Evolutionary conservation across 1,140 invertebrate genomes (phyloP).

Genomic region (Bactericera cockerelli): DNA sequence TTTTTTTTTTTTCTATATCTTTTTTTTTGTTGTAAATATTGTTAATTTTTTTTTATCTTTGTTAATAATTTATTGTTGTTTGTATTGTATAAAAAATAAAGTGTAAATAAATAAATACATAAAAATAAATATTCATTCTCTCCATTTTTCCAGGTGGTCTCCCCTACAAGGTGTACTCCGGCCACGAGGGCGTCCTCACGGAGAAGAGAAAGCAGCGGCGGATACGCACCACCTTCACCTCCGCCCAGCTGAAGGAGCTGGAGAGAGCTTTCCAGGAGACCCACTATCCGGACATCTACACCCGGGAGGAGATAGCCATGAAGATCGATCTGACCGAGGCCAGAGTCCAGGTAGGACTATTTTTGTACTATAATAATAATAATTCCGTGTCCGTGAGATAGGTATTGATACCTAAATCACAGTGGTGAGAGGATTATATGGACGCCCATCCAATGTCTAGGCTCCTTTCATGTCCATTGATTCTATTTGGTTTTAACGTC

Average conservation of each 20-base stretch:
- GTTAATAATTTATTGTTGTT: too few relatives aligned
- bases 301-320: slow-evolving; percentile 95
- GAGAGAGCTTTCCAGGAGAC: slow-evolving; percentile 94
- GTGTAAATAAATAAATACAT: too few relatives aligned
- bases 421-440: not conserved
- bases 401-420: too few relatives aligned
- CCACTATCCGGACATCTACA: slow-evolving; percentile 98
- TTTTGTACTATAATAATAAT: not conserved
- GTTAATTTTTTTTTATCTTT: too few relatives aligned
- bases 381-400: too few relatives aligned
- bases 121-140: not conserved
- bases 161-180: slow-evolving; percentile 77
- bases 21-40: too few relatives aligned
- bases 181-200: slow-evolving; percentile 61
- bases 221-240: slow-evolving; percentile 93
- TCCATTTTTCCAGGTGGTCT: slow-evolving; percentile 43
- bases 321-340: slow-evolving; percentile 97
- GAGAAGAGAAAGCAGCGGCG: slow-evolving; percentile 84
- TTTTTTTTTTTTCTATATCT: too few relatives aligned
- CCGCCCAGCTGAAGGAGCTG: slow-evolving; percentile 87
- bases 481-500: too few relatives aligned
- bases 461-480: too few relatives aligned
- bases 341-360: slow-evolving; percentile 79
- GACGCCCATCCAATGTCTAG: not conserved
- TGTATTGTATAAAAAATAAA: too few relatives aligned